Evolutionary conservation across 2,113 vertebrate species (phyloP).

Genomic region (Benthochromis sp.): DNA sequence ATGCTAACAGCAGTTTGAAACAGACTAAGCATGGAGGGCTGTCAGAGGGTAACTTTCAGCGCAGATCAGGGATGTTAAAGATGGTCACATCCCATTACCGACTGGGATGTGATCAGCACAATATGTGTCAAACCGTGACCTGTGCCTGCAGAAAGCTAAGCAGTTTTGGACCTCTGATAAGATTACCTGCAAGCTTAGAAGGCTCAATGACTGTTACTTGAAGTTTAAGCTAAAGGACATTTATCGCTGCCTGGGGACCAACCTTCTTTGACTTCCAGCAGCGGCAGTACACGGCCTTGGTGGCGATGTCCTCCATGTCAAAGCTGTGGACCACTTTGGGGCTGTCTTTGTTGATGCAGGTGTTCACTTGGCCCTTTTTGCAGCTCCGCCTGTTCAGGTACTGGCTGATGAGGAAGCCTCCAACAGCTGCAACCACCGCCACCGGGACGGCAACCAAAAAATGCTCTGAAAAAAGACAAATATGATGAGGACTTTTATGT

Average conservation of each 20-base stretch:
- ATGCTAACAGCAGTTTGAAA: background rate
- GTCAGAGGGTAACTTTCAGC: background rate
- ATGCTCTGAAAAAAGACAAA: slow-evolving; percentile 53
- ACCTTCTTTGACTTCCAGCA: slow-evolving; percentile 80
- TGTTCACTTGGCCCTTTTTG: slow-evolving; percentile 66
- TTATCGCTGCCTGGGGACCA: background rate
- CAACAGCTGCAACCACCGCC: slow-evolving; percentile 56
- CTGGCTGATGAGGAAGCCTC: slow-evolving; percentile 62
- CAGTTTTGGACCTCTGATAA: background rate
- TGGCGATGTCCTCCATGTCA: slow-evolving; percentile 73
- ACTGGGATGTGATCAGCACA: background rate
- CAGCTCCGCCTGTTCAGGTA: slow-evolving; percentile 47
- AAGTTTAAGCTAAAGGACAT: background rate
- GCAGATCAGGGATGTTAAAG: background rate
- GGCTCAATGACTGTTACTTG: background rate
- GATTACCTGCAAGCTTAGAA: background rate
- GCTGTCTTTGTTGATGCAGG: slow-evolving; percentile 65
- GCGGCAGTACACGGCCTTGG: slow-evolving; percentile 74
- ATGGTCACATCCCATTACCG: background rate
- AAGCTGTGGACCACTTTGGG: slow-evolving; percentile 77
- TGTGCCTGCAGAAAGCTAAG: background rate
- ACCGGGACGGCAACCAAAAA: slow-evolving; percentile 62
- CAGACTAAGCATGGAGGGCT: background rate
- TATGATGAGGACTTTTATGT: background rate
- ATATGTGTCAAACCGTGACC: background rate